Evolutionary conservation across 2,113 vertebrate species (phyloP).

Genomic region (Colistium nudipinnis): DNA sequence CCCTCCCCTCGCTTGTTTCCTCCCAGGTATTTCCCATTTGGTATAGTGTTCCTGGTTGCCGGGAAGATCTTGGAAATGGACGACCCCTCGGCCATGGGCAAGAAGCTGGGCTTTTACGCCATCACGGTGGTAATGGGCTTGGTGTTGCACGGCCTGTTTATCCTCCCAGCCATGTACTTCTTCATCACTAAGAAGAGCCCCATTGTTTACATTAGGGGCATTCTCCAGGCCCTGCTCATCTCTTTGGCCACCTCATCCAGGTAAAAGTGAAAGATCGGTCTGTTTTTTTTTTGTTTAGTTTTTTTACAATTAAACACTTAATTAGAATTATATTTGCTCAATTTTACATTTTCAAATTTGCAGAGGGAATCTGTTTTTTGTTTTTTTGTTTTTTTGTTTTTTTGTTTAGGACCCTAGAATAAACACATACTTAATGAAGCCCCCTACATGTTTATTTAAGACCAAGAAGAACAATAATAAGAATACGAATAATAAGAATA

Average conservation of each 20-base stretch:
- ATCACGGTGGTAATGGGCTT: conserved; percentile 95
- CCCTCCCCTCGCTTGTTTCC: not conserved
- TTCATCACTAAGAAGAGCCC: conserved; percentile 98
- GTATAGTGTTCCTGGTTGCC: conserved; percentile 97
- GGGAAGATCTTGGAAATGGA: conserved; percentile 99
- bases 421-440: not conserved
- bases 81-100: conserved; percentile 92
- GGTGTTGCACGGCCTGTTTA: conserved; percentile 92
- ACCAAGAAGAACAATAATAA: not conserved
- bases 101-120: conserved; percentile 95
- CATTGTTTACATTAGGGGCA: conserved; percentile 96
- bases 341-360: not conserved
- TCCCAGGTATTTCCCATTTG: conserved; percentile 95
- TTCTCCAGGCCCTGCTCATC: conserved; percentile 96
- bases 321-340: not conserved
- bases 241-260: conserved; percentile 97
- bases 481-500: not conserved
- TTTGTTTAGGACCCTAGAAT: too few species aligned
- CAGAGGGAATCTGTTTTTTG: not conserved
- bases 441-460: not conserved
- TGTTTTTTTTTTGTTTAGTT: not conserved
- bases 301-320: not conserved
- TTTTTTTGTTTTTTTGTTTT: too few species aligned
- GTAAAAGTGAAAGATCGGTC: conserved; percentile 70
- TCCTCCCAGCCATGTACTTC: conserved; percentile 95